These are phyloP conservation scores for Helarctos malayanus DNA, from an alignment of 2,797 vertebrate genomes.

Conservation along the genomic window DNA sequence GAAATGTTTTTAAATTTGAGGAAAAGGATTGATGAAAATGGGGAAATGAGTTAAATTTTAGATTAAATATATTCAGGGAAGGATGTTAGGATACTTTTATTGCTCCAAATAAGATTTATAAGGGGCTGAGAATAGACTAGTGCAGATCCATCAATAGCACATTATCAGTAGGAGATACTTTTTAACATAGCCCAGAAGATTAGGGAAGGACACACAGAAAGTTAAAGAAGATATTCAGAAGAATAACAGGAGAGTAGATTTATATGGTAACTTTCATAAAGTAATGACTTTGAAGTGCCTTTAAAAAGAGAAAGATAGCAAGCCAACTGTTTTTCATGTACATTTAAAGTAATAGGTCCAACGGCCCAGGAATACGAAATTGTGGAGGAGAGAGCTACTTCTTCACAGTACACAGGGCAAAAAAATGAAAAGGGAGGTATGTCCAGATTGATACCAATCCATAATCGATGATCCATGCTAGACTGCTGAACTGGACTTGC, in stretches of 20 bases:
- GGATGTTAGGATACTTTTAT: slow-evolving; percentile 72
- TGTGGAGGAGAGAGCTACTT: neutral
- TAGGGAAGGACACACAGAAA: slow-evolving; percentile 74
- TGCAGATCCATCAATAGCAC: slow-evolving; percentile 77
- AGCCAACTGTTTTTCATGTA: slow-evolving; percentile 35
- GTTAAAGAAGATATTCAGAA: slow-evolving; percentile 74
- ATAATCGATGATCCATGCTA: rapidly evolving
- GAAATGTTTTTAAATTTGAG: slow-evolving; percentile 67
- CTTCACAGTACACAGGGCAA: rapidly evolving
- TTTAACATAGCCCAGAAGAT: slow-evolving; percentile 66
- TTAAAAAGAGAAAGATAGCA: slow-evolving; percentile 44
- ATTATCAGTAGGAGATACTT: slow-evolving; percentile 76
- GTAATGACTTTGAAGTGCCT: slow-evolving; percentile 71
- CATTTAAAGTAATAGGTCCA: slow-evolving; percentile 47
- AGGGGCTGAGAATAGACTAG: slow-evolving; percentile 64
- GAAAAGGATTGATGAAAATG: slow-evolving; percentile 65
- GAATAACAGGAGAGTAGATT: slow-evolving; percentile 63
- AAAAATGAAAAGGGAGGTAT: neutral
- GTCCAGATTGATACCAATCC: neutral
- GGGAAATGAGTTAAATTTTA: slow-evolving; percentile 65
- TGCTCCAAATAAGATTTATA: slow-evolving; percentile 82
- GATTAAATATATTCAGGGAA: slow-evolving; percentile 70
- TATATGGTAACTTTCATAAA: slow-evolving; percentile 55
- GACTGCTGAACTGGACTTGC: neutral
- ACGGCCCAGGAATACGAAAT: neutral